These are phyloP conservation scores for Threskiornis aethiopicus DNA, from an alignment of 2,797 vertebrate species.

Conservation along the genomic window DNA sequence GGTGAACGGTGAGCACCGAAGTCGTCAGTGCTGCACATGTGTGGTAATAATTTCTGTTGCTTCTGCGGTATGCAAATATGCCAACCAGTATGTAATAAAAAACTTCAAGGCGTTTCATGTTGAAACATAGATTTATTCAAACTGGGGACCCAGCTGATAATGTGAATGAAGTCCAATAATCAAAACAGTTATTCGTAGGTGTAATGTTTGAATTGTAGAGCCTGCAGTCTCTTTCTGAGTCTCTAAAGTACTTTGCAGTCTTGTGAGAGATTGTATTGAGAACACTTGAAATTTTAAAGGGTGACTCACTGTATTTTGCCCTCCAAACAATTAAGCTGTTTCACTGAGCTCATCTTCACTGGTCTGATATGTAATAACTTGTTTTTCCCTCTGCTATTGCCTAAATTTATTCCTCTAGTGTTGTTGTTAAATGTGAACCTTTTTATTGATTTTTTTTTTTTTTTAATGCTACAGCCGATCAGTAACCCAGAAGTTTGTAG, in stretches of 20 bases:
- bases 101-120: not conserved
- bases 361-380: conserved; percentile 42
- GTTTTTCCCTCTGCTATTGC: conserved; percentile 11
- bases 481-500: not conserved
- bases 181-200: not conserved
- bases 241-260: not conserved
- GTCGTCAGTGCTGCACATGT: not conserved
- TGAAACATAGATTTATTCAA: not conserved
- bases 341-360: conserved; percentile 27
- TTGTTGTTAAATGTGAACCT: not conserved
- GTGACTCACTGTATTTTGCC: conserved; percentile 46
- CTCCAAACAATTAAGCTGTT: conserved; percentile 34
- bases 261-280: not conserved
- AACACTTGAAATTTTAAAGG: conserved; percentile 17
- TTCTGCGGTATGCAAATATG: not conserved
- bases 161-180: not conserved
- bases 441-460: not conserved
- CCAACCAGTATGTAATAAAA: not conserved
- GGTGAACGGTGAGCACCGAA: not conserved
- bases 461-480: not conserved
- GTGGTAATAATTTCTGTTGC: not conserved
- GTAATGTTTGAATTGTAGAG: not conserved
- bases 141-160: not conserved
- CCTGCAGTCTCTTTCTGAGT: not conserved
- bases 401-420: not conserved